Base-by-base conservation (phyloP, 1,140 invertebrate genomes). In the Cepaea nemoralis region DNA sequence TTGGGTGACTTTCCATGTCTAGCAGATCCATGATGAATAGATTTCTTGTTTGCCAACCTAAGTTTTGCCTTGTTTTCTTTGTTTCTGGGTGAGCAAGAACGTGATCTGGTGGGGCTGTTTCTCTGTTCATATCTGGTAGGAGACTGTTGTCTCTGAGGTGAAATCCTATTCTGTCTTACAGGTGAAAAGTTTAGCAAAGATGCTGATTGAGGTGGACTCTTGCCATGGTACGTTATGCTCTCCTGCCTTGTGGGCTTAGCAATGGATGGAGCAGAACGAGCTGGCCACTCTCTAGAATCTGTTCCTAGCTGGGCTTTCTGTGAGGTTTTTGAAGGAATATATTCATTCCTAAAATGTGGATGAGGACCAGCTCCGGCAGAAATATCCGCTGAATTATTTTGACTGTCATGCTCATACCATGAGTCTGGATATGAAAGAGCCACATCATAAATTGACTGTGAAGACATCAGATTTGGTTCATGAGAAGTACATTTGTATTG, bases 401-500 rank as follows among this genome's bases (percentile, higher is more conserved):
- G 35, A 35, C 22, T 48, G 24, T 75, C 2, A 45, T 75, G 73
- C 24, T 35, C 35, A n/a, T 33, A 3, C 27, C 73, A 48, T 45
- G 39, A 31, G 31, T 35, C 1, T 50, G 39, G 42, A 45, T 50
- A 16, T 40, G 37, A 19, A 24, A 31, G 8, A 16, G 40, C 45
- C 10, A 22, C 37, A 45, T 71, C 22, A 39, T 24, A 22, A 19
- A 45, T 10, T n/a, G 73, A 50, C 22, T 42, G 31, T n/a, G 45
- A 2, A 22, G 27, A 48, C 73, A 50, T 75, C 42, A 75, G 45
- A 42, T 75, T 75, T n/a, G 40, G 40, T 5, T 31, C 45, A 35
- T 75, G 76, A n/a, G 76, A 77, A 77, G 63, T 66, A 0, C 35
- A n/a, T 39, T n/a, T 59, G 55, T 77, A 55, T 19, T 24, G 40